Conservation (phyloP, 2,113 vertebrate genomes). For the Chaetura pelagica region DNA sequence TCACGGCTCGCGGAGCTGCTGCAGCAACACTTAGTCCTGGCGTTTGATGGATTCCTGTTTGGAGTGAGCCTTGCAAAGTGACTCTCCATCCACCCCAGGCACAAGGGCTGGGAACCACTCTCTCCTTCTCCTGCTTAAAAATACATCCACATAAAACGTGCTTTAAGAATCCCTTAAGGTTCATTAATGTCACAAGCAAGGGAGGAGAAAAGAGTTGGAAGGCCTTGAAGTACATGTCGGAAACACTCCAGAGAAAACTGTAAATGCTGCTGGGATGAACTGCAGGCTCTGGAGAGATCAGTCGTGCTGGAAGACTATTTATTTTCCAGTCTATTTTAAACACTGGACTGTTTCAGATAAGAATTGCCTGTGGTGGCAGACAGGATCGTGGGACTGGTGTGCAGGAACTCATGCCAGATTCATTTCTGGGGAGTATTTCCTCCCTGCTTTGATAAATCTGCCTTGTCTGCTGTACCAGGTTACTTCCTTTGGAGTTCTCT, state of each 20-base stretch:
- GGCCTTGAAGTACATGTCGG: slow-evolving; percentile 71
- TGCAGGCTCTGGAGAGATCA: slow-evolving; percentile 75
- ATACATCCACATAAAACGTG: slow-evolving; percentile 49
- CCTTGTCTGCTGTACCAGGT: slow-evolving; percentile 75
- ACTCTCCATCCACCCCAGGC: neutral
- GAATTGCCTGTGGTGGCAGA: slow-evolving; percentile 77
- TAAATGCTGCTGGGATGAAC: slow-evolving; percentile 77
- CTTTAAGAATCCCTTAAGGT: slow-evolving; percentile 63
- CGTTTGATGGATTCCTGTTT: slow-evolving; percentile 68
- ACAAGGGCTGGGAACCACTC: neutral
- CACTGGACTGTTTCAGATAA: slow-evolving; percentile 80
- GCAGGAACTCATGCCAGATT: slow-evolving; percentile 77
- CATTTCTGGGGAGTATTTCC: slow-evolving; percentile 80
- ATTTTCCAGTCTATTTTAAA: slow-evolving; percentile 81
- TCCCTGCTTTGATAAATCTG: slow-evolving; percentile 75
- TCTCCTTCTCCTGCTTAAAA: slow-evolving; percentile 37
- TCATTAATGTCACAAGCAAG: slow-evolving; percentile 69
- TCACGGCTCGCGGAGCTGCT: neutral
- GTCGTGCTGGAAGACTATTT: slow-evolving; percentile 72
- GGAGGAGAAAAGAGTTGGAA: slow-evolving; percentile 69
- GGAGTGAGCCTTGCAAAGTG: slow-evolving; percentile 16
- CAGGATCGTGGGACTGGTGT: slow-evolving; percentile 79
- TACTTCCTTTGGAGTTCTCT: slow-evolving; percentile 74
- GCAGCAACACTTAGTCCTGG: slow-evolving; percentile 32
- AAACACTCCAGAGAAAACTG: slow-evolving; percentile 77